Evolutionary conservation across 2,113 vertebrate species (phyloP), one percentile per base, ranked within the genome.

Genomic region (Psilopsiagon aurifrons): DNA sequence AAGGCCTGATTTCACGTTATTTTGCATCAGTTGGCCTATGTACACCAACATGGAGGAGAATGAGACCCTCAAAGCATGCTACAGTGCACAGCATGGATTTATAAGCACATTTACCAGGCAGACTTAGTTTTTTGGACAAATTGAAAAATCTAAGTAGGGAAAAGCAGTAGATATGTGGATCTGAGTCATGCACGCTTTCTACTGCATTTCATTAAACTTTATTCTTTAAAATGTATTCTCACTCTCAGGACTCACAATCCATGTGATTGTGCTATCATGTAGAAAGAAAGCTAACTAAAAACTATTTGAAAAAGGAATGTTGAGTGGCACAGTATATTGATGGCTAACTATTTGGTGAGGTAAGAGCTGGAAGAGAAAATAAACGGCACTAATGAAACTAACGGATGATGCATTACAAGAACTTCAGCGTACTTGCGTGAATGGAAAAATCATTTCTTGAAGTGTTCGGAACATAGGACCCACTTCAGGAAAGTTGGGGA

Each of bases 151-250:
- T 73, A 68, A 70, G 52, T 49, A 64, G 28, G 39, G 49, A 84
- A 94, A 89, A 80, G 35, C 37, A 62, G 57, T 49, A 57, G 83
- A 90, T 93, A 71, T 27, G 31, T 71, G 51, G 16, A 57, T 96
- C 75, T 95, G 92, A 96, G 88, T 96, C 90, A 96, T 62, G 3
- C n/a, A 57, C 0, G 0, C 33, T 97, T 95, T 41, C 79, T 86
- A 77, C 46, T 68, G 90, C 77, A 73, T 92, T 82, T 92, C 69
- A 87, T 97, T 95, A 93, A 92, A 91, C 52, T 86, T 97, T 69
- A 95, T 92, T 96, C 44, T 95, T 95, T 75, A 49, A 84, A 94
- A 92, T 79, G 54, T 46, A 92, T 96, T 94, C 86, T 82, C 5
- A 47, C 14, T 89, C 52, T 79, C 55, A 95, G 64, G 64, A 55